Evolutionary conservation across 2,113 vertebrate species (phyloP).

Genomic region (Miniopterus natalensis): DNA sequence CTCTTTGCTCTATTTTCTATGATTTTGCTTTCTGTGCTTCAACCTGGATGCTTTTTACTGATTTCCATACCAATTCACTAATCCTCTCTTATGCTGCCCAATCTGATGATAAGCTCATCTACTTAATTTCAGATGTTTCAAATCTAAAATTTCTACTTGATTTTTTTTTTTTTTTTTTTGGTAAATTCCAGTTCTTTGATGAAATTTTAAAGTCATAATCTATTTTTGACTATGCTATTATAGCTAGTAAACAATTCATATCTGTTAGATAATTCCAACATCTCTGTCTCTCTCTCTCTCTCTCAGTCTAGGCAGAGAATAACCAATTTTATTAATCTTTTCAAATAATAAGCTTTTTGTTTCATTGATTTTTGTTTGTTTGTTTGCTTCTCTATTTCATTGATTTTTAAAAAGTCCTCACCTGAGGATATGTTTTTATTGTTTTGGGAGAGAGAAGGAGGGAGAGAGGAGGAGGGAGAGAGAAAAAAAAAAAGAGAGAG

Average conservation of each 20-base stretch:
- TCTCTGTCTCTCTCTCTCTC: too few species aligned
- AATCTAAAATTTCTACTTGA: background rate
- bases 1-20: background rate
- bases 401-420: background rate
- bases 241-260: background rate
- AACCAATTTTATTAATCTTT: too few species aligned
- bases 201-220: background rate
- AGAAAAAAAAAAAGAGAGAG: background rate
- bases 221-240: background rate
- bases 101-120: background rate
- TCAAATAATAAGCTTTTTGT: too few species aligned
- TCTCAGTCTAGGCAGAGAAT: too few species aligned
- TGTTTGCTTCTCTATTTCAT: too few species aligned
- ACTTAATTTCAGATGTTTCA: conserved; percentile 2
- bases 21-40: background rate
- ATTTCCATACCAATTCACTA: background rate
- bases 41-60: background rate
- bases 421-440: background rate
- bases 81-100: background rate
- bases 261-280: background rate
- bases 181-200: background rate
- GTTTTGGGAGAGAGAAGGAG: background rate
- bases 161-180: background rate
- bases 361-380: too few species aligned
- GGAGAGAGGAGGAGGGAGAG: background rate